Evolutionary conservation across 23 tunicate genomes (phyloP).

Genomic region (Halocynthia aurantium): DNA sequence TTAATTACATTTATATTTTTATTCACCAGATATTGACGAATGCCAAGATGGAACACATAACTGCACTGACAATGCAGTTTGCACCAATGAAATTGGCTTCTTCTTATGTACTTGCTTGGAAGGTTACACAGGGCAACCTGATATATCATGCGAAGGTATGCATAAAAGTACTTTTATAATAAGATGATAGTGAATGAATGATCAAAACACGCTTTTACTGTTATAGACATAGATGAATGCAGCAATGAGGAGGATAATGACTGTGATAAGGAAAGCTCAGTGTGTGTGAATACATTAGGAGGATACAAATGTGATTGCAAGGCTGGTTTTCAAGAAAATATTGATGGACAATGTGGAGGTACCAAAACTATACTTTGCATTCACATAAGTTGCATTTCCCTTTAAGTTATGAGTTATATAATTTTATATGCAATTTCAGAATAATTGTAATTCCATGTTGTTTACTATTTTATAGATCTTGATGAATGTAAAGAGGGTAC

Average conservation of each 20-base stretch:
- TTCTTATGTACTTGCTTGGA: conserved; percentile 37
- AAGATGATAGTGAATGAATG: too few species aligned
- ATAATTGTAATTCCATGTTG: not conserved
- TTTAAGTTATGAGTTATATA: not conserved
- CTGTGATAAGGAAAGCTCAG: not conserved
- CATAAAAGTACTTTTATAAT: too few species aligned
- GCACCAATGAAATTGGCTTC: conserved; percentile 29
- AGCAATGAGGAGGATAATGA: not conserved
- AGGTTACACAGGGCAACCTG: conserved; percentile 31
- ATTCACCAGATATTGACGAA: conserved; percentile 37
- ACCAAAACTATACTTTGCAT: too few species aligned
- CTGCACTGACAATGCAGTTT: conserved; percentile 31
- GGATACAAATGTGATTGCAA: conserved; percentile 3
- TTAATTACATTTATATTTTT: too few species aligned
- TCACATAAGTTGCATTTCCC: not conserved
- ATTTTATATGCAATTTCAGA: not conserved
- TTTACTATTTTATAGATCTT: not conserved
- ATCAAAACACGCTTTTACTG: too few species aligned
- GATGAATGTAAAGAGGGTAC: conserved; percentile 12
- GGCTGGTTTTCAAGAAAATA: not conserved
- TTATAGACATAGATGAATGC: conserved; percentile 12
- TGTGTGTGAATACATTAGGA: not conserved
- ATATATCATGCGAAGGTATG: too few species aligned
- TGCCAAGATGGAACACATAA: conserved; percentile 11
- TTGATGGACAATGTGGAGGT: too few species aligned